These are phyloP conservation scores for Girardinus metallicus DNA, from an alignment of 2,797 vertebrate species.

Conservation along the genomic window DNA sequence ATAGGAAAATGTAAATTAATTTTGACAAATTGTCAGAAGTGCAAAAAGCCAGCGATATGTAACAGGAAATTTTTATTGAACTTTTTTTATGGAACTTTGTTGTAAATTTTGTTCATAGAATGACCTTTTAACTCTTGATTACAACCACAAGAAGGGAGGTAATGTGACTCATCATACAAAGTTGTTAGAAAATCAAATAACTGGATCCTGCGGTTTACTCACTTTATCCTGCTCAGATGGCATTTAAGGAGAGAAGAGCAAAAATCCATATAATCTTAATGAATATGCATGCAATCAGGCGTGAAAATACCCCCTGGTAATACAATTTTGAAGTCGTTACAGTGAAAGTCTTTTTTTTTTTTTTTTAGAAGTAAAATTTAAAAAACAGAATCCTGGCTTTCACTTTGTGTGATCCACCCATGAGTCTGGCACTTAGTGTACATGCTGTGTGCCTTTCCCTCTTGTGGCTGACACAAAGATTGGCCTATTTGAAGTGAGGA, in stretches of 20 bases:
- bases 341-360: conserved; percentile 15
- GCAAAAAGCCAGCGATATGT: not conserved
- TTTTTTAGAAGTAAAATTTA: conserved; percentile 7
- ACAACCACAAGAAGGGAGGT: not conserved
- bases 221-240: conserved; percentile 38
- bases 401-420: conserved; percentile 22
- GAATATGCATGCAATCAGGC: conserved; percentile 52
- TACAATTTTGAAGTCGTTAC: conserved; percentile 17
- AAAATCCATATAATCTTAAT: conserved; percentile 52
- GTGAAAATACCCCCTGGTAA: conserved; percentile 27
- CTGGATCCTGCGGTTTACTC: conserved; percentile 14
- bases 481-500: conserved; percentile 62
- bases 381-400: conserved; percentile 6
- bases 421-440: conserved; percentile 15
- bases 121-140: conserved; percentile 36
- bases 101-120: conserved; percentile 13
- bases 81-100: not conserved
- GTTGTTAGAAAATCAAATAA: conserved; percentile 38
- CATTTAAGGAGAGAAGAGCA: conserved; percentile 35
- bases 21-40: not conserved
- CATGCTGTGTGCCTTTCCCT: conserved; percentile 22
- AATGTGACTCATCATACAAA: conserved; percentile 8
- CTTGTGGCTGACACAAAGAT: conserved; percentile 54
- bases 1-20: not conserved
- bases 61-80: not conserved